These are phyloP conservation scores for Montipora capitata DNA, from an alignment of 92 coral and sea anemone species.

Conservation along the genomic window DNA sequence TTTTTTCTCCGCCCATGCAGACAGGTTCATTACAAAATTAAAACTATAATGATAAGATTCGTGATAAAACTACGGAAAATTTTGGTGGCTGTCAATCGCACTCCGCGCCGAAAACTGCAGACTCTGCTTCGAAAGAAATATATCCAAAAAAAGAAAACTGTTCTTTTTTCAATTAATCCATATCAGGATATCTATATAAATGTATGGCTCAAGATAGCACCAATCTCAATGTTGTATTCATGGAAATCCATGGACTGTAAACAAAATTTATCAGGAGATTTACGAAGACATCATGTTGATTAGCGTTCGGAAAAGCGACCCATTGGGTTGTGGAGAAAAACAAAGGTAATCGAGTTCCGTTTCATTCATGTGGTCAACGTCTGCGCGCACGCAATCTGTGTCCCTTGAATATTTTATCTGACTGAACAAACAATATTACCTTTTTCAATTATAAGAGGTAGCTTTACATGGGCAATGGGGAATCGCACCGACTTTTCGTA, in stretches of 20 bases:
- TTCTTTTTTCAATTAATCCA: background rate
- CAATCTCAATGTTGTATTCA: background rate
- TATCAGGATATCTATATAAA: no score
- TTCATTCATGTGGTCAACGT: background rate
- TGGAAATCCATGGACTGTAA: background rate
- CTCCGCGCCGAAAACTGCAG: background rate
- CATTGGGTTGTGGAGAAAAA: conserved; percentile 5
- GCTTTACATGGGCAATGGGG: background rate
- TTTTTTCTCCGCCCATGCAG: no score
- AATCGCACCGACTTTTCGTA: no score
- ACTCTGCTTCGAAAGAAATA: no score
- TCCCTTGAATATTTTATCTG: background rate
- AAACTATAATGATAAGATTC: no score
- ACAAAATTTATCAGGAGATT: background rate
- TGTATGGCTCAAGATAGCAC: background rate
- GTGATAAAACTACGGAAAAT: no score
- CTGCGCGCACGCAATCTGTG: background rate
- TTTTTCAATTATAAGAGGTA: background rate
- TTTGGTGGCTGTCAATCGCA: background rate
- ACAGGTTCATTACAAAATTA: no score
- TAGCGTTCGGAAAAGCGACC: background rate
- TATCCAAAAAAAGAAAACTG: no score
- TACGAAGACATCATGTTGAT: background rate
- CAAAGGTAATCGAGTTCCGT: background rate
- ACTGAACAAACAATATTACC: background rate